Evolutionary conservation across 2,797 vertebrate genomes (phyloP).

Genomic region (Hydrophis major): DNA sequence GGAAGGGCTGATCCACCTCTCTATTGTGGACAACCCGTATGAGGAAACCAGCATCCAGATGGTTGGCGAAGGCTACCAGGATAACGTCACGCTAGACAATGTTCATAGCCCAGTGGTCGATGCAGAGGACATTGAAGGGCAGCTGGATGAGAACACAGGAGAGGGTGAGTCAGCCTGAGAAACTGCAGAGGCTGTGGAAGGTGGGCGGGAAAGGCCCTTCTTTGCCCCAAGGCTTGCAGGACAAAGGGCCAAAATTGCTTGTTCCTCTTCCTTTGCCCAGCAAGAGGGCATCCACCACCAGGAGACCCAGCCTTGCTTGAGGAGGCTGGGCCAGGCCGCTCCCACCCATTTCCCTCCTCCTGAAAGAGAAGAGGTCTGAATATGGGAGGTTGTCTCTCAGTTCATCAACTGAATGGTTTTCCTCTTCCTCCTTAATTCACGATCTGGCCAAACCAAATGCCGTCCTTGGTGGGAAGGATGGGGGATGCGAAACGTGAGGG

Average conservation of each 20-base stretch:
- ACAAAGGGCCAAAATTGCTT: not conserved
- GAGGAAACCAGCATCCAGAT: conserved; percentile 73
- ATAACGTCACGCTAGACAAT: conserved; percentile 81
- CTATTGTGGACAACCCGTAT: conserved; percentile 78
- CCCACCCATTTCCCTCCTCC: not conserved
- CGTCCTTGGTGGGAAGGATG: not conserved
- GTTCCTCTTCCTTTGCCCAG: not conserved
- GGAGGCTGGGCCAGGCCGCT: not conserved
- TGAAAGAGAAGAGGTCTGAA: not conserved
- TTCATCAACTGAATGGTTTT: not conserved
- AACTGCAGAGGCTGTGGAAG: not conserved
- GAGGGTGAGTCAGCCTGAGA: conserved; percentile 60
- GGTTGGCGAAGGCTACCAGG: conserved; percentile 79
- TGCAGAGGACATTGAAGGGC: not conserved
- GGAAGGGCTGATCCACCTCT: conserved; percentile 71
- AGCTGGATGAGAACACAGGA: conserved; percentile 53
- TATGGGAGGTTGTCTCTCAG: not conserved
- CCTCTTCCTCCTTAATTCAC: not conserved
- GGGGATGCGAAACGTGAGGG: not conserved
- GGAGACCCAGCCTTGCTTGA: not conserved
- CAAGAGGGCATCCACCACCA: not conserved
- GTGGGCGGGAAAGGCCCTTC: not conserved
- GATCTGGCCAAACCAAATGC: not conserved
- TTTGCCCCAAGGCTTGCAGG: not conserved
- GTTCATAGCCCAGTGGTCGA: conserved; percentile 56